These are phyloP conservation scores for Lates japonicus DNA, from an alignment of 2,797 vertebrate genomes.

Conservation along the genomic window DNA sequence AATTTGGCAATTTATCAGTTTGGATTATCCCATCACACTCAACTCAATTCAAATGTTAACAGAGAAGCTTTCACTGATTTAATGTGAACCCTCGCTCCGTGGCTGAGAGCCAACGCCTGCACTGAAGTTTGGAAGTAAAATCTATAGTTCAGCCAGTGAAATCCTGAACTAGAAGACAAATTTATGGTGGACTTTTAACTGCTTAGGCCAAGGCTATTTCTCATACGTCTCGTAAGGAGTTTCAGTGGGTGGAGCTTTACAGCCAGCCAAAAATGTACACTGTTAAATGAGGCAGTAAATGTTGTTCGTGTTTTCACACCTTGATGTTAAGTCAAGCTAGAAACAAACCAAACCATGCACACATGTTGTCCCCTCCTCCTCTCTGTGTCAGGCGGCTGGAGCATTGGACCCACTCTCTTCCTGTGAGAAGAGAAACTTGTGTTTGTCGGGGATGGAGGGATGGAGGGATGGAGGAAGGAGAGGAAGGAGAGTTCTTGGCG, in stretches of 20 bases:
- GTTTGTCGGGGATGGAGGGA: slow-evolving; percentile 67
- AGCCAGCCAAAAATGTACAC: not conserved
- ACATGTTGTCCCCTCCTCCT: not conserved
- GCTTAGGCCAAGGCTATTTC: not conserved
- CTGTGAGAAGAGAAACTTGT: slow-evolving; percentile 73
- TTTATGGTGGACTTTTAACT: not conserved
- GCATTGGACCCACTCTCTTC: slow-evolving; percentile 63
- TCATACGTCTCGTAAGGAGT: not conserved
- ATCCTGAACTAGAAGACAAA: not conserved
- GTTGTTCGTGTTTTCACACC: slow-evolving; percentile 30
- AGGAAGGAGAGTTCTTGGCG: slow-evolving; percentile 88
- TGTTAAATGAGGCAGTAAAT: not conserved
- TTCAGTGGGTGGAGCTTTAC: not conserved
- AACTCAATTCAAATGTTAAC: not conserved
- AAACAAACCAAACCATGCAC: slow-evolving; percentile 5
- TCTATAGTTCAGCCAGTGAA: not conserved
- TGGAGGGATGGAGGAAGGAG: slow-evolving; percentile 66
- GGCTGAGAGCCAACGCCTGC: not conserved
- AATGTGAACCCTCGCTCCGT: not conserved
- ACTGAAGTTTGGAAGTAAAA: not conserved
- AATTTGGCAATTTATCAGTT: too few species aligned
- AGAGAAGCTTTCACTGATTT: not conserved
- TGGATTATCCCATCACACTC: not conserved
- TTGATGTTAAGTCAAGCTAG: not conserved
- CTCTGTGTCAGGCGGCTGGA: slow-evolving; percentile 36